Percentiles rank a stretch among this genome's conserved stretches.
Evolutionary conservation across 2,113 vertebrate genomes (phyloP).

Genomic region (Mirounga angustirostris): DNA sequence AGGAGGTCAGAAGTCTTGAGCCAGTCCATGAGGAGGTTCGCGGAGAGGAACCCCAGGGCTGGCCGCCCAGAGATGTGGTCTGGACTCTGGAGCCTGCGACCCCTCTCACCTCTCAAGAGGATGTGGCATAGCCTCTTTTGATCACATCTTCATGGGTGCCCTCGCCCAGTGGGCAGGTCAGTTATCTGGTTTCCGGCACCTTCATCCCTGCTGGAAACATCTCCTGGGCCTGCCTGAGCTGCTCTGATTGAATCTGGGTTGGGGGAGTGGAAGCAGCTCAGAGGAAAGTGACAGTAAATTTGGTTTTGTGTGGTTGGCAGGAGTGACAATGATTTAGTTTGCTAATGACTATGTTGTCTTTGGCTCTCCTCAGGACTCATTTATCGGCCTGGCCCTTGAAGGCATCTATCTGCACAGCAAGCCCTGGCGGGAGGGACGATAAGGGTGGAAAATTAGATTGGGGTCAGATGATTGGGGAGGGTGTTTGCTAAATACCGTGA

Average conservation of each 20-base stretch:
- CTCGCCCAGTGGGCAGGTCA: neutral
- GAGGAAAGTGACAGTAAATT: neutral
- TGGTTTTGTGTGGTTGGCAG: neutral
- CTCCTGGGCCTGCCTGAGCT: neutral
- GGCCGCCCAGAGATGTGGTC: neutral
- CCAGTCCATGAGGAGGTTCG: too few species aligned
- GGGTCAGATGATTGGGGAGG: neutral
- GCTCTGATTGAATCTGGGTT: neutral
- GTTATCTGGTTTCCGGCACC: neutral
- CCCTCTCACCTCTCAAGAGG: neutral
- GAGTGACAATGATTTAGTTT: neutral
- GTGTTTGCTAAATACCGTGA: neutral
- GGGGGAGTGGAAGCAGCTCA: neutral
- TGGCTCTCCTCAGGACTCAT: neutral
- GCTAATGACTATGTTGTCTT: neutral
- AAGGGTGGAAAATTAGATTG: too few species aligned
- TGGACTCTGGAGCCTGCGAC: too few species aligned
- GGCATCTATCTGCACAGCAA: neutral
- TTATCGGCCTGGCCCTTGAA: too few species aligned
- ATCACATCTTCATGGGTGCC: neutral
- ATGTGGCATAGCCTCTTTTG: neutral
- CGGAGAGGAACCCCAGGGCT: neutral
- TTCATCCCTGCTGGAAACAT: neutral
- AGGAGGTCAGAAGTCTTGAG: too few species aligned
- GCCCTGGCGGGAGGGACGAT: too few species aligned